Conservation (phyloP, 2,113 vertebrate genomes). For the Ranitomeya imitator region DNA sequence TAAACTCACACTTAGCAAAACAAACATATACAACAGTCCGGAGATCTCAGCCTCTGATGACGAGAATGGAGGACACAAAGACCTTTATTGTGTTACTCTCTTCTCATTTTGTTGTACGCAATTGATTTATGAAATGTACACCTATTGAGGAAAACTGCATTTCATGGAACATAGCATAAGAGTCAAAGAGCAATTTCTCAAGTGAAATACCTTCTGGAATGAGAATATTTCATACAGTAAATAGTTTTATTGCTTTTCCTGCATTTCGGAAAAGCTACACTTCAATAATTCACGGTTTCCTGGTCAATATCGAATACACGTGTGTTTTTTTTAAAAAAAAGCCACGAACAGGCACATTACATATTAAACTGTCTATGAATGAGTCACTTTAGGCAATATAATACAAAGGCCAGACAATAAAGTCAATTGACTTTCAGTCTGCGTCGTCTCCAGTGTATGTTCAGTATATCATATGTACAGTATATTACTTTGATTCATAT, state of each 20-base stretch:
- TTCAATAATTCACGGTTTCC: conserved; percentile 29
- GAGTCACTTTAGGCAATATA: neutral
- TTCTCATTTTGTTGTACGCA: conserved; percentile 28
- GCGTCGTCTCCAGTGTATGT: neutral
- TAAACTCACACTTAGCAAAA: conserved; percentile 33
- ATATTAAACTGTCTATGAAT: neutral
- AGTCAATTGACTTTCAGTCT: neutral
- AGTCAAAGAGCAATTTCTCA: conserved; percentile 40
- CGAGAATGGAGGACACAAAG: neutral
- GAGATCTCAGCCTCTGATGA: neutral
- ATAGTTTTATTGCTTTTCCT: conserved; percentile 44
- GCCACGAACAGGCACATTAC: neutral
- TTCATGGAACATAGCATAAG: conserved; percentile 45
- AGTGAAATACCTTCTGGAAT: conserved; percentile 28
- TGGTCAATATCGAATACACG: conserved; percentile 2
- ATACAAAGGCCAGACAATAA: neutral
- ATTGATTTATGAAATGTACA: conserved; percentile 52
- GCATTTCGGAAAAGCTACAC: conserved; percentile 24
- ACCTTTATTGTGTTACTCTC: conserved; percentile 20
- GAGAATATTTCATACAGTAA: conserved; percentile 45
- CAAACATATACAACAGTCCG: neutral
- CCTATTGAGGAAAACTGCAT: conserved; percentile 41
- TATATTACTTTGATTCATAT: neutral
- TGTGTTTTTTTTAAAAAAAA: neutral
- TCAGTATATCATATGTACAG: too few relatives aligned